These are phyloP conservation scores for Macropodus opercularis DNA, from an alignment of 2,797 vertebrate species.

Conservation along the genomic window DNA sequence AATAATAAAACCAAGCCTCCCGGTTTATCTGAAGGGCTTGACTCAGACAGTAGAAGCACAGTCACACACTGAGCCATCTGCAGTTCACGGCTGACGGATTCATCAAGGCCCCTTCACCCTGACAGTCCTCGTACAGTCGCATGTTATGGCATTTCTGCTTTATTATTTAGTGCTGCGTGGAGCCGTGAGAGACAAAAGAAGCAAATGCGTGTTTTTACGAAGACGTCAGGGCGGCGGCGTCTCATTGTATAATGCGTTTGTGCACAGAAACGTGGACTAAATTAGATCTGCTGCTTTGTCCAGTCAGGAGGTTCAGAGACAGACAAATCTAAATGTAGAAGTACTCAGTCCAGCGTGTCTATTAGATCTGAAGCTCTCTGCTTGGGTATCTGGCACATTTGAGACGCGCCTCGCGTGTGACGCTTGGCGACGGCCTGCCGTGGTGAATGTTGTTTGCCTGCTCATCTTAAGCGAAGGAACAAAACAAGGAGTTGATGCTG, in stretches of 20 bases:
- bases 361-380: conserved; percentile 10
- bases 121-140: conserved; percentile 15
- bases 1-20: conserved; percentile 7
- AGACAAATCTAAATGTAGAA: too few species aligned
- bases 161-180: conserved; percentile 24
- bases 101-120: conserved; percentile 14
- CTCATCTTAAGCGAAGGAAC: conserved; percentile 31
- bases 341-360: conserved; percentile 7
- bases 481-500: conserved; percentile 42
- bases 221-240: conserved; percentile 15
- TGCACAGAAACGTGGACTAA: conserved; percentile 10
- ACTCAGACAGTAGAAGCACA: neutral
- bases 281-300: neutral
- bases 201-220: neutral
- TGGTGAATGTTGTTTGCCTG: conserved; percentile 22
- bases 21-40: neutral
- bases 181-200: neutral
- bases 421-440: conserved; percentile 1
- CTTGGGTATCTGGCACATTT: conserved; percentile 33
- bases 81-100: conserved; percentile 35
- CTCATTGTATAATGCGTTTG: conserved; percentile 1
- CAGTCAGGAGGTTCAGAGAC: too few species aligned
- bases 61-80: conserved; percentile 23
- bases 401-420: conserved; percentile 14
- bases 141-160: conserved; percentile 33